Evolutionary conservation across 2,888 invertebrate species (phyloP), one percentile per base, ranked within the genome.

Genomic region (Podotricha telesiphe): DNA sequence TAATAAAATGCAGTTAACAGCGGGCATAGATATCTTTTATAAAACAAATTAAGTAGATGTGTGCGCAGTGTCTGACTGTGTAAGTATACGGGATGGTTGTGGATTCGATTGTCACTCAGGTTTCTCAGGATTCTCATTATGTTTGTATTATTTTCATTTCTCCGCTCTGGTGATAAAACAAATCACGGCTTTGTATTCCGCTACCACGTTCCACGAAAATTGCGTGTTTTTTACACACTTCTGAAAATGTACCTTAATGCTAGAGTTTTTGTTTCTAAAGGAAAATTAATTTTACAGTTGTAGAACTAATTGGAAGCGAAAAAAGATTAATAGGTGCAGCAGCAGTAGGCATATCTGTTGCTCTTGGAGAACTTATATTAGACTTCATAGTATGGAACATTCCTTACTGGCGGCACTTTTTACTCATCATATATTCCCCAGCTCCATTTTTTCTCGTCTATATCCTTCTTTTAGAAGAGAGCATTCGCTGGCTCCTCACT

Each of bases 401-500:
- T 2, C 94, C 94, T 71, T 93, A 95, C 78, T 96, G 96, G 96
- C 90, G 94, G 76, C 89, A 90, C 62, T 87, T 94, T 56, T 93
- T 95, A 10, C 84, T 94, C 53, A 86, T 94, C 37, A 80, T 95
- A 58, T 96, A 96, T 79, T 86, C 93, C 0, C 96, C 96, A 0
- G 94, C 94, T 1, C 80, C 95, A 1, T 78, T 96, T 0, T 94
- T 95, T 69, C 78, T 96, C 51, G 77, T 94, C 13, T 95, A 95
- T 80, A 93, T 91, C 71, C 94, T 95, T 89, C 62, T 94, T 5
- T 83, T 94, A 34, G 94, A 95, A 20, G 95, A 95, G 81, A 95
- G 95, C 56, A 91, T 95, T 19, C 89, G 96, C 68, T 96, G 96
- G 96, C 91, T 96, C n/a, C 84, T 96, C 37, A 94, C 94, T 63